Evolutionary conservation across 2,888 invertebrate genomes (phyloP), one percentile per base, ranked within the genome.

Genomic region (Phengaris alcon): DNA sequence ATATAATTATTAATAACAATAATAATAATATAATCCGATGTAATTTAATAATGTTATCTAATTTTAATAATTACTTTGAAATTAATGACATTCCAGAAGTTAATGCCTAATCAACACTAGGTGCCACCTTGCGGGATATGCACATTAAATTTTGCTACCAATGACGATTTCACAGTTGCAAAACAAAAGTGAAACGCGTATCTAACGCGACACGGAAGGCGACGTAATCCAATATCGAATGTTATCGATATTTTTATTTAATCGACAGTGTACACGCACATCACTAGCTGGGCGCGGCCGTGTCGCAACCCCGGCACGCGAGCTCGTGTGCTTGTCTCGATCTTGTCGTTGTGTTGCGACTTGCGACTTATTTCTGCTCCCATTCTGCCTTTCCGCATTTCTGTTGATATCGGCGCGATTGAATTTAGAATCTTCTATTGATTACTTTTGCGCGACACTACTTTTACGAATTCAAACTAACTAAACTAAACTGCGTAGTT

Each of bases 271-370:
- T 12, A 12, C 64, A 64, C 86, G 90, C 88, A 87, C 90, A 74
- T 77, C 90, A 86, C 88, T 89, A 81, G 80, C 79, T 83, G 87
- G 89, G 88, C 86, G 87, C 88, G 87, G 88, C 82, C 77, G 83
- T 89, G 87, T 88, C 86, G 88, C 87, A 88, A 88, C 84, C 83
- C 80, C 83, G 85, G 88, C 90, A 91, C 91, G 90, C 90, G 88
- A 91, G 83, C 84, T 84, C 81, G 80, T 81, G 81, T 81, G 80
- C 81, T 78, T 79, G 79, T 82, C 80, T 81, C 81, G 82, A 82
- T 85, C 84, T 83, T 84, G 80, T 84, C 82, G 82, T 80, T 81
- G 80, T 81, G 76, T 75, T 75, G 68, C 74, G 46, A 75, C 74
- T 75, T 75, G 68, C 74, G 46, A 75, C 74, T 75, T 77, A 79